Evolutionary conservation across 1,140 invertebrate species (phyloP), one percentile per base, ranked within the genome.

Genomic region (Anoplolepis gracilipes): DNA sequence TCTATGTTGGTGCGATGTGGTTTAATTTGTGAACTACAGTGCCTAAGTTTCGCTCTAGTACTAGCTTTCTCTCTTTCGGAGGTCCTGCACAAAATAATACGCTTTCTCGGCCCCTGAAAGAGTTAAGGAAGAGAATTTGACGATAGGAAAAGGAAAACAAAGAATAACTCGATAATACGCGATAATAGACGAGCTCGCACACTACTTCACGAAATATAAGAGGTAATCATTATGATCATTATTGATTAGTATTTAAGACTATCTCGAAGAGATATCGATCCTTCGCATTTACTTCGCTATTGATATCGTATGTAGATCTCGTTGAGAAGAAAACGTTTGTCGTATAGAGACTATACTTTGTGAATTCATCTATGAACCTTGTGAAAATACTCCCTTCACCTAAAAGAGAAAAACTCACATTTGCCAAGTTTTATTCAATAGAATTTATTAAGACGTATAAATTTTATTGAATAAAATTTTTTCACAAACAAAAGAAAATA

Each of bases 171-270:
- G 46, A 33, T 69, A n/a, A 69, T 64, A 69, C 33, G 33, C 33
- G 36, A 70, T 33, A n/a, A 86, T 39, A 70, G 55, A 88, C n/a
- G 39, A 72, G 76, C 61, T 67, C 67, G 30, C 75, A 77, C 79
- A 65, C 65, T 73, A 84, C 36, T 49, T 75, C 73, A 76, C 61
- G 65, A 53, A 76, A 69, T 82, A 70, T 82, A 81, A 82, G 39
- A 85, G 46, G 28, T 82, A 78, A 88, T 92, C 85, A 87, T 88
- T 88, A 90, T 86, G 84, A 91, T 87, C 85, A 92, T 89, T 92
- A 94, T 93, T 93, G 92, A 93, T 93, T 94, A 94, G 92, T 92
- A 79, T 92, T 88, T 91, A 93, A 92, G 91, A 85, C 70, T 90
- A 85, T 86, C 59, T 88, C 79, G 57, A 59, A 39, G 62, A 86